Evolutionary conservation across 2,888 invertebrate species (phyloP).

Genomic region (Hyposoter dolosus): DNA sequence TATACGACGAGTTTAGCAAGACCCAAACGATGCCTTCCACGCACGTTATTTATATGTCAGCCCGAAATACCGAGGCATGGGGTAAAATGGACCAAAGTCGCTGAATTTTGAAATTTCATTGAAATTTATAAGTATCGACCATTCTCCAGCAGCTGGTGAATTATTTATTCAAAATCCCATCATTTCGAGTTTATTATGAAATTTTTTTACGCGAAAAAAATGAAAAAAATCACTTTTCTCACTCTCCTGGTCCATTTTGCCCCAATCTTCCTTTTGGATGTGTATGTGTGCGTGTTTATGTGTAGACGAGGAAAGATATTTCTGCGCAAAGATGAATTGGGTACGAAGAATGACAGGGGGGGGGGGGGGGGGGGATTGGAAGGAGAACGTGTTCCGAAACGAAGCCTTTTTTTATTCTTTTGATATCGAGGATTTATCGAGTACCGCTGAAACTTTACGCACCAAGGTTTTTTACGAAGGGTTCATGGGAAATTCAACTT

Average conservation of each 20-base stretch:
- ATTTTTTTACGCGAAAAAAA: too few species aligned
- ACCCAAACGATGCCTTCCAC: conserved; percentile 8
- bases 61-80: neutral
- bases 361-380: conserved; percentile 16
- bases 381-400: conserved; percentile 15
- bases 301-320: conserved; percentile 4
- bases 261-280: neutral
- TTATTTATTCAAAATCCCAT: neutral
- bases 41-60: conserved; percentile 8
- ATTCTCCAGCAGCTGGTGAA: neutral
- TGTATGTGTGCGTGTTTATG: neutral
- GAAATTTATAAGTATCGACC: too few species aligned
- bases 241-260: neutral
- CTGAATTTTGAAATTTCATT: too few species aligned
- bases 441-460: conserved; percentile 9
- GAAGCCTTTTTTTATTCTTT: neutral
- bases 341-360: neutral
- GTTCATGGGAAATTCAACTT: conserved; percentile 17
- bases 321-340: conserved; percentile 1
- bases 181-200: neutral
- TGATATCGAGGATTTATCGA: conserved; percentile 22
- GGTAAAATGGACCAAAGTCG: neutral
- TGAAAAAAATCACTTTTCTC: neutral
- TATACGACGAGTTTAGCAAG: conserved; percentile 1
- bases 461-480: neutral